phyloP scores from a whole-genome alignment of 2,888 invertebrate genomes.

The Thymelicus lineola region DNA sequence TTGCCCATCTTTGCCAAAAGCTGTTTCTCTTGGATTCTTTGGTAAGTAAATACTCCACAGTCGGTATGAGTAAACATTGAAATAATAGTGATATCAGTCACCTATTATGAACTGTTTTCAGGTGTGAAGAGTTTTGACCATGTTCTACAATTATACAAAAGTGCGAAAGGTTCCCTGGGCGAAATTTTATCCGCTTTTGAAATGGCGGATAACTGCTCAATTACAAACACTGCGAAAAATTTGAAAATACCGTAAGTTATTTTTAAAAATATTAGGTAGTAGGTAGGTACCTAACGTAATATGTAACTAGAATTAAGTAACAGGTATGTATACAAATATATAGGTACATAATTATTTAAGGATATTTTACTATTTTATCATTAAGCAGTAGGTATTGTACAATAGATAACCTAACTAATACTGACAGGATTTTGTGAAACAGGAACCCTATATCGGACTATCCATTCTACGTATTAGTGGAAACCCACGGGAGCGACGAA shows the following conservation, averaged over 20 bases:
- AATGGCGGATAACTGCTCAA: conserved; percentile 92
- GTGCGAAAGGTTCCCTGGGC: conserved; percentile 90
- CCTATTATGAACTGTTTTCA: conserved; percentile 46
- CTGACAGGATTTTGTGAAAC: background rate
- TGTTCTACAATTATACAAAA: conserved; percentile 90
- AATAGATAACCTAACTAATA: too few species aligned
- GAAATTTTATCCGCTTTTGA: conserved; percentile 98
- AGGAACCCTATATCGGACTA: conserved; percentile 86
- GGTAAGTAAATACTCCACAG: conserved; percentile 80
- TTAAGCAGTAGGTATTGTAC: too few species aligned
- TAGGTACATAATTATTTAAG: too few species aligned
- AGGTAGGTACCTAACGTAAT: too few species aligned
- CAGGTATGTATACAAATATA: too few species aligned
- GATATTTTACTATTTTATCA: too few species aligned
- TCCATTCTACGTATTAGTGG: conserved; percentile 94
- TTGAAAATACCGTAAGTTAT: conserved; percentile 77
- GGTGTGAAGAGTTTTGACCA: conserved; percentile 92
- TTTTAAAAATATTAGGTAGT: background rate
- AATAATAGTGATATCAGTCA: too few species aligned
- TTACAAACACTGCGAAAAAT: conserved; percentile 88
- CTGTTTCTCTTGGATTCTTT: conserved; percentile 94
- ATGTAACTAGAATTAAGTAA: too few species aligned
- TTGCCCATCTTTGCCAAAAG: conserved; percentile 93
- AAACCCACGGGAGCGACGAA: conserved; percentile 94
- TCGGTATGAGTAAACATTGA: too few species aligned